phyloP scores from a whole-genome alignment of 2,888 invertebrate genomes.

The Apantesis nais region DNA sequence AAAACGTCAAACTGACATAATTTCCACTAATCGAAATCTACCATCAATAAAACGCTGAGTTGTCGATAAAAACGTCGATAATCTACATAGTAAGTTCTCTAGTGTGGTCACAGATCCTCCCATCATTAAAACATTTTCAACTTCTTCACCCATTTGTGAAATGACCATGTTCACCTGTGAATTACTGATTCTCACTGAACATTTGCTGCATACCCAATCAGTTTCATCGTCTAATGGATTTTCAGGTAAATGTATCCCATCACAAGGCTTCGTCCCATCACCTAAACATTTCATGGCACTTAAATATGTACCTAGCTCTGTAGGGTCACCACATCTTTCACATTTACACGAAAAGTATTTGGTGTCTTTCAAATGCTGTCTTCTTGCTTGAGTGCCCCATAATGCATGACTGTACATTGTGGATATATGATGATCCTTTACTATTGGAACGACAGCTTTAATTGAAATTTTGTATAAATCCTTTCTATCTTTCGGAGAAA shows the following conservation, averaged over 20 bases:
- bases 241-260: slow-evolving; percentile 89
- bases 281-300: slow-evolving; percentile 89
- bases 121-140: slow-evolving; percentile 87
- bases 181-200: slow-evolving; percentile 87
- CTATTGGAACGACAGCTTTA: slow-evolving; percentile 88
- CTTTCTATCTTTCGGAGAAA: slow-evolving; percentile 77
- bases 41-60: too few relatives aligned
- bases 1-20: too few relatives aligned
- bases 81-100: slow-evolving; percentile 88
- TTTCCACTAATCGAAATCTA: too few relatives aligned
- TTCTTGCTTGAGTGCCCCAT: slow-evolving; percentile 93
- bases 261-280: slow-evolving; percentile 85
- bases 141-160: slow-evolving; percentile 91
- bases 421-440: slow-evolving; percentile 90
- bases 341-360: slow-evolving; percentile 93
- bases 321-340: slow-evolving; percentile 91
- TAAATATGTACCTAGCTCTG: slow-evolving; percentile 91
- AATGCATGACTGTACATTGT: slow-evolving; percentile 95
- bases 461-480: slow-evolving; percentile 88
- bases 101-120: slow-evolving; percentile 87
- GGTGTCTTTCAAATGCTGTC: slow-evolving; percentile 91
- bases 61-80: slow-evolving; percentile 90
- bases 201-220: slow-evolving; percentile 92
- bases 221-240: slow-evolving; percentile 89
- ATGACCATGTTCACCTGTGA: slow-evolving; percentile 88